Conservation (phyloP, 2,888 invertebrate genomes). For the Cephalotes varians region DNA sequence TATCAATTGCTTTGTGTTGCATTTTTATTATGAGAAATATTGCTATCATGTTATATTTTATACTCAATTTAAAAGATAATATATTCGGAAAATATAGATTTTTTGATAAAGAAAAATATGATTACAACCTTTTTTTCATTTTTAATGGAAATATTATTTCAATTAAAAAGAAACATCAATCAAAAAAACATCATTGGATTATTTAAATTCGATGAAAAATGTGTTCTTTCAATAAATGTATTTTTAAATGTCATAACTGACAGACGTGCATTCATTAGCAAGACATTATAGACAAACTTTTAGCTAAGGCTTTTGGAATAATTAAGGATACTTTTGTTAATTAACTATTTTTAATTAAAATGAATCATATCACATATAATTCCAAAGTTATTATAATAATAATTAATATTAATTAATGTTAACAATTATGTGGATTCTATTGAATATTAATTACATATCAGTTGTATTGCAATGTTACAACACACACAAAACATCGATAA, state of each 20-base stretch:
- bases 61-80: neutral
- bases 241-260: neutral
- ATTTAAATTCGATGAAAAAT: constrained; percentile 21
- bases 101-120: neutral
- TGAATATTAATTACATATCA: neutral
- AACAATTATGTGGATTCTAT: neutral
- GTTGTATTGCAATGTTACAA: neutral
- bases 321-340: neutral
- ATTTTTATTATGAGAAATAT: neutral
- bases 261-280: neutral
- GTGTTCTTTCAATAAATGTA: neutral
- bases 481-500: neutral
- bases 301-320: neutral
- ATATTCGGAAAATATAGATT: neutral
- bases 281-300: neutral
- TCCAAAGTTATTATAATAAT: neutral
- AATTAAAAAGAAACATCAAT: too few relatives aligned
- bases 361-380: neutral
- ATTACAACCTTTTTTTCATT: neutral
- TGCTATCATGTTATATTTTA: neutral
- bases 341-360: constrained; percentile 25
- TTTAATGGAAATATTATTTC: neutral
- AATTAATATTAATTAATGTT: neutral
- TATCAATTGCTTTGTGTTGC: neutral
- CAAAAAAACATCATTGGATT: neutral